Base-by-base conservation (phyloP, 2,113 vertebrate species). In the Coptodon rendalli region DNA sequence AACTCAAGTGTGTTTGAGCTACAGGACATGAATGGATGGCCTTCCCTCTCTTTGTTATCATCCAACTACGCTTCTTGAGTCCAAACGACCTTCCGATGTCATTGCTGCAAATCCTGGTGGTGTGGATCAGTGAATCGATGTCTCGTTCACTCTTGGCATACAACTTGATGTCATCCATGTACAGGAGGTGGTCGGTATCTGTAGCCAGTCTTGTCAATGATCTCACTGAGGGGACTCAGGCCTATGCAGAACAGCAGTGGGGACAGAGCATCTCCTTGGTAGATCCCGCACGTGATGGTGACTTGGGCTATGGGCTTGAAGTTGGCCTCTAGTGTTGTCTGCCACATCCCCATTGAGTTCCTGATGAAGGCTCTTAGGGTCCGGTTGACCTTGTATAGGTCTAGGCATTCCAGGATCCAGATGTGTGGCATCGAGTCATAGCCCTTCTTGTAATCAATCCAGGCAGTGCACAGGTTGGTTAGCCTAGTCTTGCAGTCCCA, bases 131-230 rank as follows among this genome's bases (percentile, higher is more conserved):
- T 29, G 13, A 29, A 59, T 29, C 24, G 3, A 29, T 57, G 56
- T 16, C 24, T 57, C 24, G 4, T 57, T 57, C 12, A 14, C 24
- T 29, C 54, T 57, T 57, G 54, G 0, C 54, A 14, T 29, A 57
- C 54, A 57, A 2, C 4, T 1, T 57, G 54, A 14, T 29, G 54
- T 57, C 12, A 14, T 14, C 54, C 54, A 2, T 57, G 54, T 8
- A 8, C 24, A 57, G 12, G 54, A 27, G 54, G 24, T 57, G 11
- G 6, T 57, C 24, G 5, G 54, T 57, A 0, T 27, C 12, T 2
- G 54, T 27, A 5, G 54, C 22, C 24, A 57, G 54, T 57, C 0
- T 1, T 27, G 54, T 14, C 0, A 56, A 13, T 0, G 12, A 56
- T 7, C 54, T 56, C 54, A 57, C 24, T 57, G 4, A 57, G 24